phyloP scores from a whole-genome alignment of 2,888 invertebrate species.

The Sarcophaga carnaria region DNA sequence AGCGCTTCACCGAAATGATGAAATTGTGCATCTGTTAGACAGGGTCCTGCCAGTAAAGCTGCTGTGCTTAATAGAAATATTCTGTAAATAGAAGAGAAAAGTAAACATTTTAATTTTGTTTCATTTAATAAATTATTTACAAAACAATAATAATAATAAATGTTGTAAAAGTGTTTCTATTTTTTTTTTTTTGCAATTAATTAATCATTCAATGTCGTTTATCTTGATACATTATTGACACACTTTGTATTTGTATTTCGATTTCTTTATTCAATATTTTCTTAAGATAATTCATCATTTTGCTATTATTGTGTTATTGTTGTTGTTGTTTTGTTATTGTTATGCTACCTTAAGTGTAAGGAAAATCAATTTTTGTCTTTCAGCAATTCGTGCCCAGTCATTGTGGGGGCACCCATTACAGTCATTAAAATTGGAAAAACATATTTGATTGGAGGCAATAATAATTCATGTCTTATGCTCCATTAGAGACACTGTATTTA shows the following conservation, averaged over 20 bases:
- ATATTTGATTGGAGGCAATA: not conserved
- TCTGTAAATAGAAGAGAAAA: constrained; percentile 74
- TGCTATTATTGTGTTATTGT: not conserved
- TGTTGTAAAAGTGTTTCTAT: constrained; percentile 28
- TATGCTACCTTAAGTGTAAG: not conserved
- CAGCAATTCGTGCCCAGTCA: not conserved
- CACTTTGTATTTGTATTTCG: not conserved
- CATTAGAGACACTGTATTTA: not conserved
- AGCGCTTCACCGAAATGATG: constrained; percentile 77
- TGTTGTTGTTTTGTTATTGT: not conserved
- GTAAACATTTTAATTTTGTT: not conserved
- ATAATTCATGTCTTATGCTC: constrained; percentile 28
- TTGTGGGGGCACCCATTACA: not conserved
- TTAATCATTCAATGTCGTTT: constrained; percentile 53
- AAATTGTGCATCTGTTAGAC: constrained; percentile 75
- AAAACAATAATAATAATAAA: constrained; percentile 12
- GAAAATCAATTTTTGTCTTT: not conserved
- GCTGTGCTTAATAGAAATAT: constrained; percentile 75
- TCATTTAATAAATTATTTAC: constrained; percentile 9
- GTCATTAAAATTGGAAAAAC: not conserved
- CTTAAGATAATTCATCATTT: not conserved
- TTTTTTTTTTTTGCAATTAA: constrained; percentile 11
- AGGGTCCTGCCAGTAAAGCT: constrained; percentile 62
- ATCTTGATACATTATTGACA: not conserved
- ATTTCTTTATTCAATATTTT: not conserved